phyloP scores from a whole-genome alignment of 2,888 invertebrate species.

The Pteria penguin region DNA sequence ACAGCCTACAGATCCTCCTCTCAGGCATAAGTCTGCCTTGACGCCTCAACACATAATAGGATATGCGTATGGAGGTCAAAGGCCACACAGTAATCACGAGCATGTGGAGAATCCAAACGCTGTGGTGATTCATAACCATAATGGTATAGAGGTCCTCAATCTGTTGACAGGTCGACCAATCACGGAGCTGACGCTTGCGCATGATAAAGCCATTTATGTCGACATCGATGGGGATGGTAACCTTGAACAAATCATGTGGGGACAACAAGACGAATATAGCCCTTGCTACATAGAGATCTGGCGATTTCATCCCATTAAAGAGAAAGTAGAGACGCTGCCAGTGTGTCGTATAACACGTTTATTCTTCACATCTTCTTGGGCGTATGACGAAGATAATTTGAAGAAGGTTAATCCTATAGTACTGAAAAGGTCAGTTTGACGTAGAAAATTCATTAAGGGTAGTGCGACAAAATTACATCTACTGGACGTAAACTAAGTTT shows the following conservation, averaged over 20 bases:
- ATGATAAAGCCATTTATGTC: slow-evolving; percentile 63
- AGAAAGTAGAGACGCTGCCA: slow-evolving; percentile 67
- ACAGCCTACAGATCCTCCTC: slow-evolving; percentile 20
- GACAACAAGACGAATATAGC: slow-evolving; percentile 60
- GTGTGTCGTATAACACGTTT: slow-evolving; percentile 70
- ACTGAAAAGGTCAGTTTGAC: slow-evolving; percentile 75
- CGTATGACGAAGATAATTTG: slow-evolving; percentile 68
- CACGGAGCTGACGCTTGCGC: slow-evolving; percentile 62
- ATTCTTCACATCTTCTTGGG: slow-evolving; percentile 70
- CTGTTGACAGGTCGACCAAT: slow-evolving; percentile 72
- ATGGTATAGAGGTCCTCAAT: slow-evolving; percentile 73
- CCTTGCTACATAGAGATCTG: slow-evolving; percentile 70
- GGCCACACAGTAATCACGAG: slow-evolving; percentile 72
- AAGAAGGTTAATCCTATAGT: slow-evolving; percentile 72
- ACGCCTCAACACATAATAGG: slow-evolving; percentile 64
- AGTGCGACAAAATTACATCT: too few species aligned
- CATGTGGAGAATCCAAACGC: slow-evolving; percentile 73
- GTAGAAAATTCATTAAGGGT: too few species aligned
- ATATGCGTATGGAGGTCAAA: slow-evolving; percentile 73
- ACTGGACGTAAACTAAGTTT: too few species aligned
- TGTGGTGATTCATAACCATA: slow-evolving; percentile 70
- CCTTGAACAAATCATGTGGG: slow-evolving; percentile 67
- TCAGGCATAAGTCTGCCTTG: slow-evolving; percentile 45
- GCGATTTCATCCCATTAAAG: slow-evolving; percentile 65
- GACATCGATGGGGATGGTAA: slow-evolving; percentile 70